Percentiles rank a stretch among this genome's conserved stretches.
Conservation (phyloP, 2,888 invertebrate genomes). For the Gastrophysa polygoni region DNA sequence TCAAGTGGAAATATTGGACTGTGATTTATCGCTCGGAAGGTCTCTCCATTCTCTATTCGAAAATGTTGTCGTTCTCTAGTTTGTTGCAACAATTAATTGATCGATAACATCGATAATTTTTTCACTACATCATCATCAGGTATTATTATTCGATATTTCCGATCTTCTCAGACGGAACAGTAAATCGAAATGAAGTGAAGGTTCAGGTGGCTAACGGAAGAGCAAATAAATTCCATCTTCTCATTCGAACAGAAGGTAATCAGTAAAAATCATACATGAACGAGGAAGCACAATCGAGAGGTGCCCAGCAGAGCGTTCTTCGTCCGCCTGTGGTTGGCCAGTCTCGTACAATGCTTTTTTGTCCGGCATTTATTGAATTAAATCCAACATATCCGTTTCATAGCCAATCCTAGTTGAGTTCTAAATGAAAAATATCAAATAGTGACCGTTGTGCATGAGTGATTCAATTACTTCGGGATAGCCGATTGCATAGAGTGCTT, state of each 20-base stretch:
- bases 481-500: not conserved
- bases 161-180: too few relatives aligned
- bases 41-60: too few relatives aligned
- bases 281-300: not conserved
- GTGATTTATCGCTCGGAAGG: too few relatives aligned
- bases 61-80: too few relatives aligned
- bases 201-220: not conserved
- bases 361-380: constrained; percentile 45
- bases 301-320: not conserved
- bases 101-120: too few relatives aligned
- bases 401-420: constrained; percentile 50
- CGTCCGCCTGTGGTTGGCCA: constrained; percentile 52
- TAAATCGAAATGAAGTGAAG: too few relatives aligned
- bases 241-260: not conserved
- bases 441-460: constrained; percentile 8
- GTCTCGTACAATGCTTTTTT: constrained; percentile 51
- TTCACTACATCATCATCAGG: too few relatives aligned
- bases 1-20: too few relatives aligned
- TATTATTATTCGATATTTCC: too few relatives aligned
- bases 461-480: not conserved
- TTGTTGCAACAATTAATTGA: too few relatives aligned
- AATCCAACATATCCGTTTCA: constrained; percentile 53
- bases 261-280: not conserved
- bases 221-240: not conserved
- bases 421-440: constrained; percentile 46